Evolutionary conservation across 2,797 vertebrate genomes (phyloP).

Genomic region (Vespertilio murinus): DNA sequence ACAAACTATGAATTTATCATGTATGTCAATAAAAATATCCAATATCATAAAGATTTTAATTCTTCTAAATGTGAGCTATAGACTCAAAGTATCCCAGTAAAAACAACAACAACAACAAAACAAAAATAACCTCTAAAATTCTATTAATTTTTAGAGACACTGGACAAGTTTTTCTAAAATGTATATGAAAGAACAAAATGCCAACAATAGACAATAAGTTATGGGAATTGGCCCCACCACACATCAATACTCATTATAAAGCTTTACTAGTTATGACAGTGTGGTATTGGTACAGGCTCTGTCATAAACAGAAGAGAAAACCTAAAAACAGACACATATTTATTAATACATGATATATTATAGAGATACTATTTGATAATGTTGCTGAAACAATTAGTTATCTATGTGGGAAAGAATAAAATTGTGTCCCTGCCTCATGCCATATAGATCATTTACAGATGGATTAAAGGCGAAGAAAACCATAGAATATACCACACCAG

Average conservation of each 20-base stretch:
- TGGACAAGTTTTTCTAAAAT: constrained; percentile 19
- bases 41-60: constrained; percentile 33
- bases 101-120: background rate
- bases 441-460: background rate
- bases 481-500: background rate
- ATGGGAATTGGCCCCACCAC: background rate
- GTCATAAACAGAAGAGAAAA: background rate
- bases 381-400: background rate
- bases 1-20: background rate
- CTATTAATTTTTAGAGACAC: background rate
- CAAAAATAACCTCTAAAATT: background rate
- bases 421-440: background rate
- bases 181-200: background rate
- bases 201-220: background rate
- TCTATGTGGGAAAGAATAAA: background rate
- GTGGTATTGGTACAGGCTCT: background rate
- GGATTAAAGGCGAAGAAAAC: background rate
- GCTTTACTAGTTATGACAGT: background rate
- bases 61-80: background rate
- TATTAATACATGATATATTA: background rate
- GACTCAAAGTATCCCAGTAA: background rate
- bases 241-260: background rate
- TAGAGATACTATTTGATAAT: background rate
- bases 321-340: background rate
- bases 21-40: background rate